Evolutionary conservation across 2,797 vertebrate species (phyloP), one percentile per base, ranked within the genome.

Genomic region (Cyprinodon diabolis): DNA sequence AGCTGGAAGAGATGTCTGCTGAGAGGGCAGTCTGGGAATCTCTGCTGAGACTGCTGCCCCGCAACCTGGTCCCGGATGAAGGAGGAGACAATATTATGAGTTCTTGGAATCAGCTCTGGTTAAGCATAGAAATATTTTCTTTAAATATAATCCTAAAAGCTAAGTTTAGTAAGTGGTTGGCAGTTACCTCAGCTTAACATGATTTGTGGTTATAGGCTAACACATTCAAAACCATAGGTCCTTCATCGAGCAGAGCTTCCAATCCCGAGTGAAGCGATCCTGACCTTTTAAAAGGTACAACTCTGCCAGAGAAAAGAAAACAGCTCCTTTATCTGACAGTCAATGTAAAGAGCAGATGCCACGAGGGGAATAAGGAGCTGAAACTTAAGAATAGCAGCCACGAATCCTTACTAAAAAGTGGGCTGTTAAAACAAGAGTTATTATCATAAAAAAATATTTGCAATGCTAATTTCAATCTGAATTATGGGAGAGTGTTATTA

Each of bases 231-330:
- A 66, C 57, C 54, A 66, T 54, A 14, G 23, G 71, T 75, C 72
- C 77, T 83, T 85, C 76, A 80, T 85, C 76, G 62, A 69, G 85
- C 71, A n/a, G 60, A 74, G 78, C 78, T 78, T 74, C 7, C 49
- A 80, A 65, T 74, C 68, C 84, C 84, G 66, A 57, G 54, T 47
- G 74, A 76, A 80, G 75, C 74, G 74, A 75, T 69, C 86, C 79
- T 92, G 92, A 93, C 93, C 93, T 94, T 91, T 89, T 83, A 84
- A 84, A 90, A 87, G 85, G 86, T 74, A 74, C 76, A 40, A 66
- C 79, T 78, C 87, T 80, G 83, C 87, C 91, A 90, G 88, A 90
- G 84, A 82, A 93, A 90, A 90, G 90, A 90, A 91, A 93, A 92
- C 90, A 90, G 80, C 89, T 92, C 86, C 90, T 92, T 91, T 88